phyloP scores from a whole-genome alignment of 2,888 invertebrate species.

The Kryphioiulus occultus region DNA sequence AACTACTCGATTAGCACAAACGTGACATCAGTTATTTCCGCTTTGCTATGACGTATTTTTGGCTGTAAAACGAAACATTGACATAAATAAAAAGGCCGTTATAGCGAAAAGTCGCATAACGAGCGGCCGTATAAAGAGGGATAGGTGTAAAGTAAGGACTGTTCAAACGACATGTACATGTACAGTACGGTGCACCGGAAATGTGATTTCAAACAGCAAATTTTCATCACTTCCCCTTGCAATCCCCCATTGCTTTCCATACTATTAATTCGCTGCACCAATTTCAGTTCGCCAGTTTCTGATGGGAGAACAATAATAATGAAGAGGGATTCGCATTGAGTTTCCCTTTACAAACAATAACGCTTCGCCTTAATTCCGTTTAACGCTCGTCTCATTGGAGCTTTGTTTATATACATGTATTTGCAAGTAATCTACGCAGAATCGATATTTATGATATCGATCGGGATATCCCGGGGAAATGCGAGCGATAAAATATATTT shows the following conservation, averaged over 20 bases:
- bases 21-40: too few species aligned
- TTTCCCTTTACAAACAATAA: neutral
- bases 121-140: too few species aligned
- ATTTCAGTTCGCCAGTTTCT: neutral
- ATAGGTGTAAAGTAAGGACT: too few species aligned
- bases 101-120: too few species aligned
- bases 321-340: neutral
- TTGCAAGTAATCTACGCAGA: neutral
- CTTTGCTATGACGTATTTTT: too few species aligned
- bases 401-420: conserved; percentile 23
- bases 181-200: too few species aligned
- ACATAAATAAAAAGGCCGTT: too few species aligned
- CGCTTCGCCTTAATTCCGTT: neutral
- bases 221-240: neutral
- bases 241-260: neutral
- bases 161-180: too few species aligned
- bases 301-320: neutral
- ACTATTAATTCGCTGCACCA: neutral
- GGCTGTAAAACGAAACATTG: too few species aligned
- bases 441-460: conserved; percentile 5
- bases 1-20: too few species aligned
- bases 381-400: neutral
- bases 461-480: conserved; percentile 23
- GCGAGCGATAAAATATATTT: neutral
- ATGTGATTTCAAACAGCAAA: neutral